Percentiles rank a stretch among this genome's conserved stretches.
Evolutionary conservation across 2,797 vertebrate genomes (phyloP).

Genomic region (Anguilla marmorata): DNA sequence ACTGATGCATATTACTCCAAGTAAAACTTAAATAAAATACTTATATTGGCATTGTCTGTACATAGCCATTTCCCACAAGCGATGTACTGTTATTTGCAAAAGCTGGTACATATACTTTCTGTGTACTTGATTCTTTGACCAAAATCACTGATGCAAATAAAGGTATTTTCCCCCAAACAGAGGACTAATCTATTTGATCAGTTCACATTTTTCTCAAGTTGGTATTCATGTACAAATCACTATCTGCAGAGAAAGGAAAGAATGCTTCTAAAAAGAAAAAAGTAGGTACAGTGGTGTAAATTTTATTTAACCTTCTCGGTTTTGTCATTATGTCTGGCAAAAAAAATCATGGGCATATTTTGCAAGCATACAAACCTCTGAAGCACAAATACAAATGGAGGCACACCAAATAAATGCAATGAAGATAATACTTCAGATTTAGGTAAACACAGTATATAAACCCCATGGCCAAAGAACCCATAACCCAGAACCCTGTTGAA

Average conservation of each 20-base stretch:
- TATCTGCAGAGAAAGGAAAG: neutral
- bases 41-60: neutral
- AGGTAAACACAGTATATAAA: neutral
- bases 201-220: neutral
- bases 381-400: conserved; percentile 7
- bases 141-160: neutral
- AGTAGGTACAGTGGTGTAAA: conserved; percentile 19
- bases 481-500: neutral
- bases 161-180: neutral
- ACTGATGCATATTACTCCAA: neutral
- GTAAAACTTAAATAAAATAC: neutral
- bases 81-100: neutral
- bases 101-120: neutral
- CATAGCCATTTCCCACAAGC: neutral
- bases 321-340: conserved; percentile 4
- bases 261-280: conserved; percentile 3
- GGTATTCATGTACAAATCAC: neutral
- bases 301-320: neutral
- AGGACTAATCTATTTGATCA: neutral
- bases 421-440: conserved; percentile 17
- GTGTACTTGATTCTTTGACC: neutral
- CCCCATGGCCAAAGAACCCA: neutral
- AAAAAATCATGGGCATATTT: conserved; percentile 10
- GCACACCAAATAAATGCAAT: conserved; percentile 28
- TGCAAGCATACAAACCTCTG: conserved; percentile 9